Conservation (phyloP, 2,888 invertebrate species). For the Piscicola geometra region DNA sequence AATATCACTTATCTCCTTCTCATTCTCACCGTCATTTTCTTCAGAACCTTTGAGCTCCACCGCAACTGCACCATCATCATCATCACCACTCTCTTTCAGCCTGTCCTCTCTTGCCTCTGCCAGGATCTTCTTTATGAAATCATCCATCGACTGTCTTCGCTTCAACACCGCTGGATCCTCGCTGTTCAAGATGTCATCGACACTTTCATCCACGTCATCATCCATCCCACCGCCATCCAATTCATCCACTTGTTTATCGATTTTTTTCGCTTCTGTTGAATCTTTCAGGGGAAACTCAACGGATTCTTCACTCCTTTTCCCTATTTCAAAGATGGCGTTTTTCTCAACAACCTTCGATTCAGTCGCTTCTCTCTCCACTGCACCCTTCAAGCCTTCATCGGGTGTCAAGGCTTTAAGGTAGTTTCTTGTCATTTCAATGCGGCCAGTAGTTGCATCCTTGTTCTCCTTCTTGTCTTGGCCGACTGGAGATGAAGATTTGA, state of each 20-base stretch:
- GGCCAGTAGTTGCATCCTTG: not conserved
- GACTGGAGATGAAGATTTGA: not conserved
- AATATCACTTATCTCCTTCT: not conserved
- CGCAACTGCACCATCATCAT: not conserved
- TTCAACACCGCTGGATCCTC: slow-evolving; percentile 33
- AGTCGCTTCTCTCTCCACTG: not conserved
- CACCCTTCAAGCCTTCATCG: slow-evolving; percentile 1
- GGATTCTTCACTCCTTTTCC: not conserved
- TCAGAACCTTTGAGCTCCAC: not conserved
- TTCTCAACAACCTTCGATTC: not conserved
- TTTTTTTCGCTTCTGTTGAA: not conserved
- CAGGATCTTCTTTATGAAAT: slow-evolving; percentile 36
- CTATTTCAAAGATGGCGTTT: slow-evolving; percentile 1
- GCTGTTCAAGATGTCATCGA: not conserved
- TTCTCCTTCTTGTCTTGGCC: not conserved
- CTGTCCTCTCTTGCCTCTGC: slow-evolving; percentile 34
- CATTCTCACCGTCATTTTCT: not conserved
- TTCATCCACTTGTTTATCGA: not conserved
- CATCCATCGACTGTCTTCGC: slow-evolving; percentile 34
- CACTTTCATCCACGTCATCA: not conserved
- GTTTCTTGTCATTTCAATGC: slow-evolving; percentile 30
- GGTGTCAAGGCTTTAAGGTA: slow-evolving; percentile 31
- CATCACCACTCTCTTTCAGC: not conserved
- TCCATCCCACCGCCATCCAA: slow-evolving; percentile 4
- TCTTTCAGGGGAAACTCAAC: not conserved